A percentile compares a stretch with the other conserved stretches of the same genome.
Conservation (phyloP, 2,888 invertebrate species). For the Cheilosia variabilis region DNA sequence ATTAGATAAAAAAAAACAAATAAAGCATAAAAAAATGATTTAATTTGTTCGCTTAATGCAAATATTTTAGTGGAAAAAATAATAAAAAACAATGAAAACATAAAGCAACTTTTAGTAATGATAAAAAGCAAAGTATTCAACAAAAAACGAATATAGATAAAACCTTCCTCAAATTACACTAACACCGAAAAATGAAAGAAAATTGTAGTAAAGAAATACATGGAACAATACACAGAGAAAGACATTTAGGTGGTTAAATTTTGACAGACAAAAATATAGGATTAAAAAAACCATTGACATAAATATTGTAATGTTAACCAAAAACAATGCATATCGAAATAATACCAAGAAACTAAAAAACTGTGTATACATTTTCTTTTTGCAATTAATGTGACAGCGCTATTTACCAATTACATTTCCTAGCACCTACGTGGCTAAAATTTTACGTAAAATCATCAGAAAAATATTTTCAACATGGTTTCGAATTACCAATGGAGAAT, state of each 20-base stretch:
- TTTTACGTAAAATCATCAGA: no score
- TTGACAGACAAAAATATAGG: constrained; percentile 21
- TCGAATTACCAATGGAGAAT: no score
- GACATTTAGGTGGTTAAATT: constrained; percentile 19
- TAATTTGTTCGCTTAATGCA: background rate
- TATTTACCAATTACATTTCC: background rate
- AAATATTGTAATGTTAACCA: constrained; percentile 8
- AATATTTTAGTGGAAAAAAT: constrained; percentile 1
- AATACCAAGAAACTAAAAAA: constrained; percentile 4
- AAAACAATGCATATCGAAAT: constrained; percentile 14
- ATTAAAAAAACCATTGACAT: constrained; percentile 22
- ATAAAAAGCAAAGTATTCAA: constrained; percentile 12
- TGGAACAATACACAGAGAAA: constrained; percentile 47
- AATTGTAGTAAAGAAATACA: constrained; percentile 11
- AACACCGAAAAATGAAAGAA: constrained; percentile 27
- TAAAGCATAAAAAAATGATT: background rate
- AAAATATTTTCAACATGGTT: no score
- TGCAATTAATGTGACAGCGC: constrained; percentile 5
- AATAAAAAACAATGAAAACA: background rate
- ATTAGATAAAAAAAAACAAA: background rate
- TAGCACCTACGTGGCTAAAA: no score
- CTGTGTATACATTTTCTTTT: background rate
- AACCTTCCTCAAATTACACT: constrained; percentile 24
- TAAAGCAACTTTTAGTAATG: constrained; percentile 29
- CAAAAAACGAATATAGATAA: background rate